Percentiles rank a stretch among this genome's conserved stretches.
phyloP scores from a whole-genome alignment of 2,888 invertebrate species.

The Andrena hattorfiana region DNA sequence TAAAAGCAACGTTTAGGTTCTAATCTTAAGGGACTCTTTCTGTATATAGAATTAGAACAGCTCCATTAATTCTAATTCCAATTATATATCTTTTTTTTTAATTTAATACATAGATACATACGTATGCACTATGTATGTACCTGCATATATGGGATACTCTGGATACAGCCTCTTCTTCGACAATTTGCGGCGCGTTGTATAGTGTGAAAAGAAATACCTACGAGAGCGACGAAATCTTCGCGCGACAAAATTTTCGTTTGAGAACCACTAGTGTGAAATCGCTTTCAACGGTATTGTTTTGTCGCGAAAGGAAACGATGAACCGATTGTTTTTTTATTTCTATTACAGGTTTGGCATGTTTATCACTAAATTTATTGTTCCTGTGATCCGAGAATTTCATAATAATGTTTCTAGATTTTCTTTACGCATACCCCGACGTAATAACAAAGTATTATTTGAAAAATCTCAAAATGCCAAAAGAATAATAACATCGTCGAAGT shows the following conservation, averaged over 20 bases:
- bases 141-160: no score
- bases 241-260: background rate
- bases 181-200: no score
- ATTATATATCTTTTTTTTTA: no score
- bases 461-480: background rate
- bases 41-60: no score
- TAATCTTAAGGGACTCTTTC: no score
- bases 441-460: background rate
- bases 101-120: no score
- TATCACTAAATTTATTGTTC: slow-evolving; percentile 58
- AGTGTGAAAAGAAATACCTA: no score
- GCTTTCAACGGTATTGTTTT: slow-evolving; percentile 12
- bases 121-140: no score
- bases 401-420: background rate
- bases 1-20: no score
- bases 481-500: background rate
- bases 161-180: no score
- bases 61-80: no score
- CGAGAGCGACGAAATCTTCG: no score
- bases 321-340: background rate
- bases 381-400: slow-evolving; percentile 17
- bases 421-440: background rate
- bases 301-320: slow-evolving; percentile 2
- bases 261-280: background rate
- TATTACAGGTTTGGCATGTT: slow-evolving; percentile 57